Base-by-base conservation (phyloP, 2,888 invertebrate species). In the Nomada goodeniana region DNA sequence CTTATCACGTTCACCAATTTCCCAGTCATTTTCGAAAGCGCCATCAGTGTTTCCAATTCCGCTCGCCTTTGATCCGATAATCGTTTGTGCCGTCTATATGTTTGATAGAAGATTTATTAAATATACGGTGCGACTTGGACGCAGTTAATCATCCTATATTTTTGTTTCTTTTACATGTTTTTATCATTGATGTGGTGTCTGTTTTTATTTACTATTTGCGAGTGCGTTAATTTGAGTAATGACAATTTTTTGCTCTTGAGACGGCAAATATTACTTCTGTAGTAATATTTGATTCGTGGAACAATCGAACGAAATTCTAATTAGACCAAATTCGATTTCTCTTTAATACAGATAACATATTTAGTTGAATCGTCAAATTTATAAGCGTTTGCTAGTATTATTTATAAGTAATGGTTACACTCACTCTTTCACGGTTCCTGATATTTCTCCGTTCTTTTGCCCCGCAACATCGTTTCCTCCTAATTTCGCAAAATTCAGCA, bases 41-140 rank as follows among this genome's bases (percentile, higher is more conserved):
- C 80, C 50, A 87, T 63, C 15, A 85, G 50, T 0, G 88, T 85
- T 47, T 89, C 86, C 13, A 89, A 63, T 29, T 89, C 88, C 18
- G 86, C 86, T 57, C 76, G 73, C 50, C 87, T 81, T n/a, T 89
- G 89, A 53, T 89, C 88, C n/a, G 88, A 89, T 11, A 78, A 26
- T 29, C 88, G 87, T 75, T 82, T 89, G 13, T 75, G 71, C 5
- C 88, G 83, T 36, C 88, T 88, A 67, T 4, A 53, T 1, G 26
- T 1, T 15, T 11, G 50, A 64, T 7, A 50, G 2, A 59, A 61
- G 53, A 10, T 61, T 80, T 50, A 9, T 71, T 79, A 42, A 15
- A 57, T 18, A 26, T 13, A 77, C 2, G 18, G 11, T 20, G 36
- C 10, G 13, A 36, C 47, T 23, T 7, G 57, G 36, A 23, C 57